Conservation (phyloP, 1,140 invertebrate genomes). For the Artemia franciscana region DNA sequence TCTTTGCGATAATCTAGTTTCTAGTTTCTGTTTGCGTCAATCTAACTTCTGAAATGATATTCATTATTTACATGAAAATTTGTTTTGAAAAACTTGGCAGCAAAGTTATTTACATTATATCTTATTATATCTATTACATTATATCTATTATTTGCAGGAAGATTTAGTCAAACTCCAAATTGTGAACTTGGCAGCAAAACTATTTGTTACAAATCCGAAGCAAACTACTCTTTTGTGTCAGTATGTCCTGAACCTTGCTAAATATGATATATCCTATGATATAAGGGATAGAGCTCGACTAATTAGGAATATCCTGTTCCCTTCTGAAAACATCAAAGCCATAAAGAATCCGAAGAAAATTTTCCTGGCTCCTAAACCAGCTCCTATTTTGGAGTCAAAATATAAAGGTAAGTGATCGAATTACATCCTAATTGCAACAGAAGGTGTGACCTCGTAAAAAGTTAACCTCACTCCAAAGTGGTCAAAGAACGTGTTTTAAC, state of each 20-base stretch:
- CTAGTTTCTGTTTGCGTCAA: too few relatives aligned
- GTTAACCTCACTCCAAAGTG: too few relatives aligned
- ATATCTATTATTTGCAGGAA: constrained; percentile 29
- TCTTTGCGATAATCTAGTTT: too few relatives aligned
- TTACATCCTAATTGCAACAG: too few relatives aligned
- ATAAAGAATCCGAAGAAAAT: constrained; percentile 50
- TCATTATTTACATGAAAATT: not conserved
- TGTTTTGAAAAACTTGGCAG: too few relatives aligned
- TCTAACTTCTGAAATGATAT: not conserved
- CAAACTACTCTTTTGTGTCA: constrained; percentile 70
- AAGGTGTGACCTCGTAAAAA: too few relatives aligned
- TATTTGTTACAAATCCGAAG: constrained; percentile 65
- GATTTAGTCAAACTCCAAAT: constrained; percentile 92
- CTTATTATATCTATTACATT: too few relatives aligned
- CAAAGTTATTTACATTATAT: too few relatives aligned
- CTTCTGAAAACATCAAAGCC: constrained; percentile 29
- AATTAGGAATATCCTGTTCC: constrained; percentile 53
- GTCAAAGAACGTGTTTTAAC: too few relatives aligned
- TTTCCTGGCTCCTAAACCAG: constrained; percentile 76
- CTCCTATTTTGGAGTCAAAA: constrained; percentile 48
- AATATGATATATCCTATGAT: constrained; percentile 95
- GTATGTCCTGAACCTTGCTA: constrained; percentile 80
- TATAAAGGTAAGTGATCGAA: constrained; percentile 34
- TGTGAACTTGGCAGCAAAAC: constrained; percentile 78
- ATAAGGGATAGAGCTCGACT: constrained; percentile 80